These are phyloP conservation scores for Tachystola acroxantha DNA, from an alignment of 2,888 invertebrate genomes.

Conservation along the genomic window DNA sequence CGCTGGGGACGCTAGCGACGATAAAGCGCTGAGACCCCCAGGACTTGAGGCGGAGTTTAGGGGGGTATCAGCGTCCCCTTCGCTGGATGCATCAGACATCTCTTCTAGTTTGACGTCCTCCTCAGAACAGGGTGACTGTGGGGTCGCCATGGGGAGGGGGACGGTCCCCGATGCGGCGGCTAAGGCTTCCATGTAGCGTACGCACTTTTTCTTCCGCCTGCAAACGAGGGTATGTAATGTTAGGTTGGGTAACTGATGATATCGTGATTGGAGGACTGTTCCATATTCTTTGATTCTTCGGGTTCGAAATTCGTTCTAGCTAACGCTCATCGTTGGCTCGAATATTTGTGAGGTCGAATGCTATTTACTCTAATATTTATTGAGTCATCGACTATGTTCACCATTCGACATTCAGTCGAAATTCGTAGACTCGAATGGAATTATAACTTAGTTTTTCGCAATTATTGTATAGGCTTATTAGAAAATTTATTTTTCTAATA, in stretches of 20 bases:
- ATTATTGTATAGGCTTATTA: too few relatives aligned
- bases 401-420: too few relatives aligned
- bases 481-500: too few relatives aligned
- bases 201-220: slow-evolving; percentile 98
- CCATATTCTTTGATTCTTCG: slow-evolving; percentile 5
- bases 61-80: slow-evolving; percentile 73
- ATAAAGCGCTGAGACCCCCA: slow-evolving; percentile 68
- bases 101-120: slow-evolving; percentile 84
- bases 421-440: too few relatives aligned
- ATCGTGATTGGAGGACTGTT: slow-evolving; percentile 18
- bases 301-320: background rate
- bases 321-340: too few relatives aligned
- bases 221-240: slow-evolving; percentile 43
- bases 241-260: too few relatives aligned
- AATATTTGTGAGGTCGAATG: too few relatives aligned
- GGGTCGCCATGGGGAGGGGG: slow-evolving; percentile 85
- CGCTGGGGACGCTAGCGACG: slow-evolving; percentile 86
- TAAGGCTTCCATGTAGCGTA: slow-evolving; percentile 94
- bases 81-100: slow-evolving; percentile 81
- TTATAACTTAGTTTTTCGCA: too few relatives aligned
- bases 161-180: slow-evolving; percentile 83
- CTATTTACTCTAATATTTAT: too few relatives aligned
- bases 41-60: slow-evolving; percentile 70
- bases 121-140: slow-evolving; percentile 90
- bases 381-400: too few relatives aligned